These are phyloP conservation scores for Rhadinocentrus ornatus DNA, from an alignment of 2,797 vertebrate species.

Conservation along the genomic window DNA sequence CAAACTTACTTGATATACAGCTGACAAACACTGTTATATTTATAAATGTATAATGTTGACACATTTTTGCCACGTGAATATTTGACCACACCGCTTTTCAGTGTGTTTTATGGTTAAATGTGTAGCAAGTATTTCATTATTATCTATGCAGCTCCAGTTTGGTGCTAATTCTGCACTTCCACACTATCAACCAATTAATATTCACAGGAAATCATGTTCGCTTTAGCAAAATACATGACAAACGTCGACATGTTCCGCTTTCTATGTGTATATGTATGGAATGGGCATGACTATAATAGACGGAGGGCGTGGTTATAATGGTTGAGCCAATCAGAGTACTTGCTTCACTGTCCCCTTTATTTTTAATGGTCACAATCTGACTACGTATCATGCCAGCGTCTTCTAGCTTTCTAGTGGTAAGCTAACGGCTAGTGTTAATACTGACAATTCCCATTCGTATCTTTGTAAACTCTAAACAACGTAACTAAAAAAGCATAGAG, in stretches of 20 bases:
- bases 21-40: neutral
- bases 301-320: conserved; percentile 30
- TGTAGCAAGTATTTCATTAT: neutral
- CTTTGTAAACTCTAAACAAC: neutral
- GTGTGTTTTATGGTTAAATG: neutral
- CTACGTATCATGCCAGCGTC: conserved; percentile 59
- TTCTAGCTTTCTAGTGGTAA: conserved; percentile 53
- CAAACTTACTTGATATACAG: neutral
- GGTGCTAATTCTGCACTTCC: neutral
- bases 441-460: conserved; percentile 32
- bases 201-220: neutral
- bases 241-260: neutral
- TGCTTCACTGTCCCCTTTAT: neutral
- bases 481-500: conserved; percentile 8
- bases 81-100: neutral
- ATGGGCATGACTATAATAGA: neutral
- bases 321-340: conserved; percentile 51
- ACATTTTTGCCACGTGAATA: neutral
- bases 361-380: conserved; percentile 63
- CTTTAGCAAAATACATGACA: neutral
- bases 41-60: neutral
- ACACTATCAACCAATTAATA: neutral
- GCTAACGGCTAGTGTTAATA: conserved; percentile 61
- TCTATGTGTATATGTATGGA: conserved; percentile 8
- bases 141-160: neutral